phyloP scores from a whole-genome alignment of 30 jellyfish, hydroid and myxozoan species.

The Aurelia aurita complex sp. Pacific region DNA sequence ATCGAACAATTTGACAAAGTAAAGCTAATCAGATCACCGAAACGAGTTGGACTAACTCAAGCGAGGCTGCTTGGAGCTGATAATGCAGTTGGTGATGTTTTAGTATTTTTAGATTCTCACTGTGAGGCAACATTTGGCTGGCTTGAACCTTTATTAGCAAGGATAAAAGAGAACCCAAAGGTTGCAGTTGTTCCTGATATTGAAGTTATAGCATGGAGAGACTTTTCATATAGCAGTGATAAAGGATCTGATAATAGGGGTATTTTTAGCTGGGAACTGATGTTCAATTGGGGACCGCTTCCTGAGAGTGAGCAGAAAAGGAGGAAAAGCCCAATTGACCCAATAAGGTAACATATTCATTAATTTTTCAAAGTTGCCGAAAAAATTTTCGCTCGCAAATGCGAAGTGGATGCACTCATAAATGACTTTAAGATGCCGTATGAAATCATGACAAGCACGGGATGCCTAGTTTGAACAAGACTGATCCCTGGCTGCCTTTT shows the following conservation, averaged over 20 bases:
- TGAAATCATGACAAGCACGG: no score
- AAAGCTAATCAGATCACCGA: constrained; percentile 86
- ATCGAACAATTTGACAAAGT: constrained; percentile 61
- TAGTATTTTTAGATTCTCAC: constrained; percentile 97
- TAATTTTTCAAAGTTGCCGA: no score
- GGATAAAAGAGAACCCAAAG: constrained; percentile 79
- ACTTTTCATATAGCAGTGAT: constrained; percentile 86
- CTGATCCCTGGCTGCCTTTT: no score
- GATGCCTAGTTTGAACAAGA: no score
- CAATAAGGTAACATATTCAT: constrained; percentile 58
- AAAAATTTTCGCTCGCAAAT: no score
- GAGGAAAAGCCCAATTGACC: constrained; percentile 77
- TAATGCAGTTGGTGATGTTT: constrained; percentile 94
- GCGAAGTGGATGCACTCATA: no score
- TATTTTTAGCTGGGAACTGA: constrained; percentile 96
- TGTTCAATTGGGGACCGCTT: constrained; percentile 99
- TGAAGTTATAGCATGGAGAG: constrained; percentile 94
- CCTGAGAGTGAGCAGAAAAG: constrained; percentile 93
- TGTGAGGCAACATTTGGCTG: constrained; percentile 98
- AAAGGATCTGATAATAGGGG: constrained; percentile 92
- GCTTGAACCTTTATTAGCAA: constrained; percentile 96
- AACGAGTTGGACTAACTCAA: constrained; percentile 97
- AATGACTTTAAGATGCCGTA: no score
- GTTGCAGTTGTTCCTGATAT: constrained; percentile 98
- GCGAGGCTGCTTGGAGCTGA: constrained; percentile 98